Base-by-base conservation (phyloP, 1,140 invertebrate genomes). In the Drosophila carrolli region DNA sequence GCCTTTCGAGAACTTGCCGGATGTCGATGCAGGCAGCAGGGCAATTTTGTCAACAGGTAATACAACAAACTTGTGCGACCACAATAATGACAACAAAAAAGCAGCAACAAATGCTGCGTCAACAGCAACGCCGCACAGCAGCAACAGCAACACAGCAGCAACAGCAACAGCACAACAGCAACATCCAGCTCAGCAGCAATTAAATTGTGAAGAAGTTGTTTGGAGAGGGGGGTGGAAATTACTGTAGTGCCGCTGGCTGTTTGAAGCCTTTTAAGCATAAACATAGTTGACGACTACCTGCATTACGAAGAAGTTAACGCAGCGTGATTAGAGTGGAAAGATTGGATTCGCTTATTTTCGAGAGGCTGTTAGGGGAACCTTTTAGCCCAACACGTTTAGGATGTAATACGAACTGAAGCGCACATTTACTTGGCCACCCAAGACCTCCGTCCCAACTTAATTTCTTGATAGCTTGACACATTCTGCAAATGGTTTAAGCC, bases 21-120 rank as follows among this genome's bases (percentile, higher is more conserved):
- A 86, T 88, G 83, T 82, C 65, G 61, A 16, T 65, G 63, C 61
- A 63, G 77, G 59, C 73, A 54, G 61, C 74, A 48, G 50, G 43
- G 70, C 63, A 76, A 58, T 78, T 61, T 71, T 86, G 78, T 82
- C 82, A 84, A 81, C 81, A 84, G 81, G 81, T 84, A 84, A 65
- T 51, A 84, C 81, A 86, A 86, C 83, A 86, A 82, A 79, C 75
- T 82, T 82, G 78, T 60, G 65, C 53, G 70, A 71, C 62, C 60
- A 74, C 73, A 67, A 55, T 60, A 77, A 56, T 38, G 47, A 75
- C 54, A 66, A 75, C 71, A 75, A 66, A 53, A 73, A 35, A 32
- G 19, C 38, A 61, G 53, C 41, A 70, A 37, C 58, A 65, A 38
- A 44, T 44, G 43, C 43, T 44, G 43, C 43, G 43, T 44, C 66